phyloP scores from a whole-genome alignment of 2,797 vertebrate genomes.

The Cyclopterus lumpus region DNA sequence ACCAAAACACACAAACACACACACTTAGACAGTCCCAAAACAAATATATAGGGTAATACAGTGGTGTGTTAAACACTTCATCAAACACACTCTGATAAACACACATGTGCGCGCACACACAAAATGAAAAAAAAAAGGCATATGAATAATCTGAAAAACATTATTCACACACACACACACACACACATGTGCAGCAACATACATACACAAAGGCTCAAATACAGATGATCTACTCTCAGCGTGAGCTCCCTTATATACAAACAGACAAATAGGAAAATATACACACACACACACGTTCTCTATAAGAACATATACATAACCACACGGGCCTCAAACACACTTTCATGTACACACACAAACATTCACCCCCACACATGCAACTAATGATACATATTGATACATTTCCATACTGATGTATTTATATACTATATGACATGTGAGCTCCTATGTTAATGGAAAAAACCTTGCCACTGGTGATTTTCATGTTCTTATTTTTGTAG shows the following conservation, averaged over 20 bases:
- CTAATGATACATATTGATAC: slow-evolving; percentile 8
- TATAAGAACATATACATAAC: neutral
- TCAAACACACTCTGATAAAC: slow-evolving; percentile 19
- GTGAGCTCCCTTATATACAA: slow-evolving; percentile 8
- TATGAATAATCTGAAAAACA: neutral
- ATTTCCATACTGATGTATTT: neutral
- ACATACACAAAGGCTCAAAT: neutral
- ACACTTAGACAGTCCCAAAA: slow-evolving; percentile 27
- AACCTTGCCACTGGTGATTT: neutral
- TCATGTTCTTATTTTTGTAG: neutral
- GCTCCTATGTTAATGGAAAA: neutral
- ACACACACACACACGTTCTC: neutral
- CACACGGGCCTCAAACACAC: neutral
- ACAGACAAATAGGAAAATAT: slow-evolving; percentile 18
- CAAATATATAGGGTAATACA: slow-evolving; percentile 12
- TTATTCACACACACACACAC: neutral
- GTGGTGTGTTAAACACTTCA: slow-evolving; percentile 1
- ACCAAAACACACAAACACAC: slow-evolving; percentile 17
- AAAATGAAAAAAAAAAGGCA: neutral
- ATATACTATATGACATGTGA: neutral
- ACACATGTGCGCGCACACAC: neutral
- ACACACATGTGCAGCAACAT: neutral
- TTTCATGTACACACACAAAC: neutral
- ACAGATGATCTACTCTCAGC: neutral
- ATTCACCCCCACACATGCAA: slow-evolving; percentile 5